Evolutionary conservation across 2,797 vertebrate species (phyloP), one percentile per base, ranked within the genome.

Genomic region (Malacoctenus gilli): DNA sequence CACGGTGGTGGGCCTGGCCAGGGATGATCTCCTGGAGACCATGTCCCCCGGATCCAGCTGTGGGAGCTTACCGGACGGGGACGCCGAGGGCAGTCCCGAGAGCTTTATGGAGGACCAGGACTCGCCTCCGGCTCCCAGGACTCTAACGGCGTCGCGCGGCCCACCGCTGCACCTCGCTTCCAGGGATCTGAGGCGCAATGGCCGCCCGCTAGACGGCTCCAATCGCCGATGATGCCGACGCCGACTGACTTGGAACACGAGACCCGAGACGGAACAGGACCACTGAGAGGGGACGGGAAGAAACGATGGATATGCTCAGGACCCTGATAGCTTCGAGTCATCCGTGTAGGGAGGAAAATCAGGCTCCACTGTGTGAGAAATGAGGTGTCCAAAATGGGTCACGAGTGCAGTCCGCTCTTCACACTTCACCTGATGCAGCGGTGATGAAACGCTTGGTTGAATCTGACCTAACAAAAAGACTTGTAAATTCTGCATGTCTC

Each of bases 31-130:
- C 50, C 91, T 95, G 69, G 95, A 94, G 80, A 94, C 94, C 66
- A 84, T 96, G 85, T 97, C 95, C 4, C 95, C 95, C 8, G 92
- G 94, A 67, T 97, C 95, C 42, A 97, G 95, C 88, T 97, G 95
- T 31, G 95, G 95, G 44, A 97, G 95, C 40, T 93, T 95, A 41
- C 89, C 95, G 51, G 95, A 97, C 0, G 95, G 95, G 0, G 94
- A 93, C 1, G 94, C 93, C 1, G 94, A 93, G 1, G 94, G 93
- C 16, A 97, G 95, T 79, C 95, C 95, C 0, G 95, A 95, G 79
- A 97, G 95, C 89, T 96, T 94, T 82, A 92, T 93, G 2, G 95
- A 97, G 59, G 95, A 97, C 57, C 94, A 94, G 0, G 94, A 94
- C 61, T 83, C 93, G 1, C 89, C 89, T 55, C 87, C 89, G 8